Percentiles rank a stretch among this genome's conserved stretches.
These are phyloP conservation scores for Brachirus orientalis DNA, from an alignment of 2,113 vertebrate species.

Conservation along the genomic window DNA sequence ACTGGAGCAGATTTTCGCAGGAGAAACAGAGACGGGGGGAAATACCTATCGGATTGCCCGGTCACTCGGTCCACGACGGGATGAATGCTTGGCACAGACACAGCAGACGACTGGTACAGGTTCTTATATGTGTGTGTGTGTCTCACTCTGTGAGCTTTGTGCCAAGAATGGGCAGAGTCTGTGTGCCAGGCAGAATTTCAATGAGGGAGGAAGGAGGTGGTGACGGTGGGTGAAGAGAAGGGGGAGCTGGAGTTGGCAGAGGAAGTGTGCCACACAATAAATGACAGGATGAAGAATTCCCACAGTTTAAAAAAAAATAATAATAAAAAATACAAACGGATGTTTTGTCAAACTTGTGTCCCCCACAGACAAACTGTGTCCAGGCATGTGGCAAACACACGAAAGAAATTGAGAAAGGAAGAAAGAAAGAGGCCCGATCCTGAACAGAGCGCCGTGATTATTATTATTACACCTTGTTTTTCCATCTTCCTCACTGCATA, in stretches of 20 bases:
- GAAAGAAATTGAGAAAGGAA: too few relatives aligned
- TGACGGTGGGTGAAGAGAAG: constrained; percentile 62
- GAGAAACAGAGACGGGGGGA: constrained; percentile 59
- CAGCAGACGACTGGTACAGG: constrained; percentile 72
- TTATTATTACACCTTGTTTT: constrained; percentile 42
- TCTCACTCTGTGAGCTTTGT: constrained; percentile 71
- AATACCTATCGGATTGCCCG: constrained; percentile 70
- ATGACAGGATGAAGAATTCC: constrained; percentile 61
- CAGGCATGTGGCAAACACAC: constrained; percentile 2
- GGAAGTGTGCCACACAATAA: constrained; percentile 69
- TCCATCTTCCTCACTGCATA: too few relatives aligned
- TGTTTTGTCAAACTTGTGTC: constrained; percentile 35
- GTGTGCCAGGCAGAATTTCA: constrained; percentile 84
- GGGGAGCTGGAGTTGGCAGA: constrained; percentile 67
- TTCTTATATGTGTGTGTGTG: constrained; percentile 56
- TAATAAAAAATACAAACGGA: constrained; percentile 34
- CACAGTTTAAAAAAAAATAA: constrained; percentile 45
- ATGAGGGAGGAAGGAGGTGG: constrained; percentile 79
- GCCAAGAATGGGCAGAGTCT: constrained; percentile 82
- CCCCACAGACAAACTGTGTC: not conserved
- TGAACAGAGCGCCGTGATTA: too few relatives aligned
- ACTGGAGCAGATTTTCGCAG: constrained; percentile 56
- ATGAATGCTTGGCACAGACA: constrained; percentile 76
- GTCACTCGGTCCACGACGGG: constrained; percentile 65
- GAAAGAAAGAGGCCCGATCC: too few relatives aligned